Evolutionary conservation across 1,140 invertebrate species (phyloP).

Genomic region (Drosophila truncata): DNA sequence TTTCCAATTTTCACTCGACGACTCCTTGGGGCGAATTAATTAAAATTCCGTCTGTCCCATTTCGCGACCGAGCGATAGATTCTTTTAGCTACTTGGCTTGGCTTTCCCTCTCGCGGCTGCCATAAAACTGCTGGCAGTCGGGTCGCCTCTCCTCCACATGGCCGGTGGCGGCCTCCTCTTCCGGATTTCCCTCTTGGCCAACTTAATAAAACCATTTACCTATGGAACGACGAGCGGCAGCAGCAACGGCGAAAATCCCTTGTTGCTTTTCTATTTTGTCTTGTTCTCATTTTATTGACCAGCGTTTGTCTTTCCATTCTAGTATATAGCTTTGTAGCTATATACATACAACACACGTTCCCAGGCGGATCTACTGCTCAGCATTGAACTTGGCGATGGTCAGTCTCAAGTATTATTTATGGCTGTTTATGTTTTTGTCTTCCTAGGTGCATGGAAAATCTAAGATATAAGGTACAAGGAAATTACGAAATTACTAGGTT

Average conservation of each 20-base stretch:
- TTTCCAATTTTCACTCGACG: constrained; percentile 44
- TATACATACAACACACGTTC: constrained; percentile 15
- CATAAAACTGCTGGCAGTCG: constrained; percentile 58
- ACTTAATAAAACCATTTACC: constrained; percentile 53
- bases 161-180: constrained; percentile 6
- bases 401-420: constrained; percentile 49
- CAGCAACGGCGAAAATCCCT: constrained; percentile 40
- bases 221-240: constrained; percentile 48
- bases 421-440: constrained; percentile 32
- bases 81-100: constrained; percentile 31
- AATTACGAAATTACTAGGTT: constrained; percentile 15
- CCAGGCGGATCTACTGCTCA: constrained; percentile 17
- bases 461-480: background rate
- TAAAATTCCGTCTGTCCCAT: constrained; percentile 50
- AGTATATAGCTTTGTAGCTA: constrained; percentile 30
- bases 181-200: constrained; percentile 27
- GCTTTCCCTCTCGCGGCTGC: constrained; percentile 51
- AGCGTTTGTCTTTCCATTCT: constrained; percentile 46
- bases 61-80: constrained; percentile 16
- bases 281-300: constrained; percentile 49
- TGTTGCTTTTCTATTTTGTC: constrained; percentile 38
- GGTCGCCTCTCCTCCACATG: constrained; percentile 46
- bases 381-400: constrained; percentile 50
- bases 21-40: constrained; percentile 56
- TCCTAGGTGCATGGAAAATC: constrained; percentile 22